Base-by-base conservation (phyloP, 30 jellyfish, hydroid and myxozoan species). In the Pseudorhiza aurosa region DNA sequence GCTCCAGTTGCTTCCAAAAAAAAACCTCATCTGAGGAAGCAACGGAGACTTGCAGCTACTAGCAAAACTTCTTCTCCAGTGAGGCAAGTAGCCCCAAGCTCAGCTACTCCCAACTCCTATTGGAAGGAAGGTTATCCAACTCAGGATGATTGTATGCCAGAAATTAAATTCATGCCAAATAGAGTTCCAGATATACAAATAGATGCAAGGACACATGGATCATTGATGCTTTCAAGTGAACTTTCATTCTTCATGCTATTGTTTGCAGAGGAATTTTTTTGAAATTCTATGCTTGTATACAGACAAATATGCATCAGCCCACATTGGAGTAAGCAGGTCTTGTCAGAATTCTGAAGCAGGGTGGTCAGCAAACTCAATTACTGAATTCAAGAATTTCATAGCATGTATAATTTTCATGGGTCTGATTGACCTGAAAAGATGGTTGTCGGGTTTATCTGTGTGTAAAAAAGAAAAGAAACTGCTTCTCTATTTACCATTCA, bases 341-440 rank as follows among this genome's bases (percentile, higher is more conserved):
- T 63, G 35, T 32, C 77, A 63, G 35, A 63, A 63, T 32, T 63
- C 77, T 26, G 56, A 63, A 63, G 14, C 32, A 8, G 77, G 56
- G 56, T 63, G 77, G 77, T 63, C 72, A 58, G 72, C 21, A 30
- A 42, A 18, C 40, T 58, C 44, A 11, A 42, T 29, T 58, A 30
- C 36, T 25, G 72, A 58, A 58, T 58, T 58, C 40, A 58, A 58
- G 27, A 58, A 58, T 22, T 58, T 58, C 27, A 29, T 58, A 25
- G 72, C 72, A 18, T 58, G 72, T 30, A 19, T 58, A 25, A 58
- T 58, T 58, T 58, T 63, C 77, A 63, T 63, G 77, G 77, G 77
- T 32, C 55, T 63, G 31, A 57, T 63, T 32, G 77, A 63, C 56
- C 57, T 63, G 25, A 63, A 63, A 63, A 58, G 72, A 29, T 58